Conservation (phyloP, 2,113 vertebrate species). For the Prolemur simus region DNA sequence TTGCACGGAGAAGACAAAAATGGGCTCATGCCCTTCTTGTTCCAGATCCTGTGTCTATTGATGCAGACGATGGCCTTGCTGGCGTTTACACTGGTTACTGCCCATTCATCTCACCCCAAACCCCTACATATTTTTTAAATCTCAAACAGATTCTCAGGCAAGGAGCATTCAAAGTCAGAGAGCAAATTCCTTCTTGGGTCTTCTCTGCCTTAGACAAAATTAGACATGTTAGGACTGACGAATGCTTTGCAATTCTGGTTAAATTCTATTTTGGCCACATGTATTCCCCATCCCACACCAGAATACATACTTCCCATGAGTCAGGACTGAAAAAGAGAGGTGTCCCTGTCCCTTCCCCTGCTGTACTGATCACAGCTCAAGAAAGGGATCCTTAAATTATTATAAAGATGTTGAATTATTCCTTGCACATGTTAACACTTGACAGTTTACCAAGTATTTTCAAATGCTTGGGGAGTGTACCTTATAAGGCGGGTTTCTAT, state of each 20-base stretch:
- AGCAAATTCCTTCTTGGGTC: neutral
- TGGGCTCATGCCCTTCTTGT: neutral
- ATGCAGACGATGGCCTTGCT: fast-evolving
- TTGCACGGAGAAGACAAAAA: neutral
- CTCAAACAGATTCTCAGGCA: neutral
- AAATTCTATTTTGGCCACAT: neutral
- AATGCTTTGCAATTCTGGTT: neutral
- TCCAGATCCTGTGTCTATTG: neutral
- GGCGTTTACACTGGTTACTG: fast-evolving
- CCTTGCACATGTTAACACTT: neutral
- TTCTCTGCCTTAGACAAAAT: neutral
- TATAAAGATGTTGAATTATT: neutral
- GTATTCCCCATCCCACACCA: neutral
- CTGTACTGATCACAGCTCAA: neutral
- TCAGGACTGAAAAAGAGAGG: neutral
- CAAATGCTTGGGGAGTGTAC: neutral
- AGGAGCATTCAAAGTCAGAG: neutral
- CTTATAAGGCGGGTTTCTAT: neutral
- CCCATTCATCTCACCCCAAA: neutral
- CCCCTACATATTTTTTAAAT: neutral
- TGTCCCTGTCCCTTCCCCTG: neutral
- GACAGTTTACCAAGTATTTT: neutral
- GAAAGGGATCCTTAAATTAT: neutral
- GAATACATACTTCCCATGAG: neutral
- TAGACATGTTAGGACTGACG: neutral